phyloP scores from a whole-genome alignment of 2,888 invertebrate species.

The Cordilura impudica region DNA sequence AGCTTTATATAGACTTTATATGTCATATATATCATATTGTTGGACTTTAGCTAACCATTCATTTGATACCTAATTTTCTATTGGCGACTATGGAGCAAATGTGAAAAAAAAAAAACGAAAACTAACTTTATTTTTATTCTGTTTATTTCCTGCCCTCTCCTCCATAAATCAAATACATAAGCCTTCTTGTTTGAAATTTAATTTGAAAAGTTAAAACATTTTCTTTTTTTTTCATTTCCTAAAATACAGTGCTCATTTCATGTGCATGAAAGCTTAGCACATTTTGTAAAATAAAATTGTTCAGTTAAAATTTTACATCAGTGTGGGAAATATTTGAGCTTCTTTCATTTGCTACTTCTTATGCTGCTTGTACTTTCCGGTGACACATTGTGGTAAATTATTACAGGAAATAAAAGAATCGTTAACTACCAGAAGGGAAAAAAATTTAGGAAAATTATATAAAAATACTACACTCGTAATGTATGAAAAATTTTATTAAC shows the following conservation, averaged over 20 bases:
- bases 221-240: not conserved
- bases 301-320: not conserved
- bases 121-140: no score
- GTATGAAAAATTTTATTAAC: not conserved
- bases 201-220: no score
- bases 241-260: not conserved
- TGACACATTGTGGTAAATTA: conserved; percentile 34
- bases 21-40: no score
- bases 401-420: conserved; percentile 34
- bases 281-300: not conserved
- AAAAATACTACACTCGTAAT: not conserved
- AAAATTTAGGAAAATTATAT: not conserved
- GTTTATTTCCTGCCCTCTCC: no score
- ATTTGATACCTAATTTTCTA: no score
- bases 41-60: no score
- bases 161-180: no score
- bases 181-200: no score
- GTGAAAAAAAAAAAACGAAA: no score
- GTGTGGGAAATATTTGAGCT: not conserved
- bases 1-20: no score
- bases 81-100: no score
- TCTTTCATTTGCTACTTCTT: not conserved
- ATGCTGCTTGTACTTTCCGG: conserved; percentile 14
- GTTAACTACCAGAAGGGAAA: conserved; percentile 11
- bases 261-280: conserved; percentile 10